phyloP scores from a whole-genome alignment of 2,113 vertebrate genomes.

The Salvelinus sp. region DNA sequence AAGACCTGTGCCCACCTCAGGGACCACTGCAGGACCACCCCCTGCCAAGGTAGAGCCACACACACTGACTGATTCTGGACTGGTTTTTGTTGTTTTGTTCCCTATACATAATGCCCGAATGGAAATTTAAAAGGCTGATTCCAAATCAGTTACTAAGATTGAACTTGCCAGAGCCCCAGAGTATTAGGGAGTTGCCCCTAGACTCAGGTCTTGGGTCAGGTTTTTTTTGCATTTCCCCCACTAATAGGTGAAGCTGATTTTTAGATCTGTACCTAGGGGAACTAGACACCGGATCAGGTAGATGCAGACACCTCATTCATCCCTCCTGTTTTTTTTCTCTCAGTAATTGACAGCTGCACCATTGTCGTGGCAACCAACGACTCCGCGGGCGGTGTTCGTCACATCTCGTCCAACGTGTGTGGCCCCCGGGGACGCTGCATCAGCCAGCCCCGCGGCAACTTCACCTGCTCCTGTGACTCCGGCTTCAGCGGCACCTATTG shows the following conservation, averaged over 20 bases:
- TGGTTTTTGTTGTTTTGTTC: background rate
- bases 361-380: slow-evolving; percentile 81
- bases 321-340: slow-evolving; percentile 4
- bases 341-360: slow-evolving; percentile 94
- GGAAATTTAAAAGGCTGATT: too few relatives aligned
- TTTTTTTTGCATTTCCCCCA: too few relatives aligned
- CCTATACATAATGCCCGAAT: too few relatives aligned
- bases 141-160: too few relatives aligned
- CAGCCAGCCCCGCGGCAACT: slow-evolving; percentile 88
- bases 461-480: slow-evolving; percentile 87
- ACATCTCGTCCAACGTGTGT: slow-evolving; percentile 84
- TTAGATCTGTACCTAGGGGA: too few relatives aligned
- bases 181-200: too few relatives aligned
- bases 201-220: too few relatives aligned
- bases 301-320: background rate
- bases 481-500: slow-evolving; percentile 94
- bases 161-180: too few relatives aligned
- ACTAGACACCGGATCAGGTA: background rate
- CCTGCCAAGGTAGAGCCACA: slow-evolving; percentile 83
- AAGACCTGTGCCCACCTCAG: slow-evolving; percentile 88
- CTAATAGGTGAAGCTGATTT: too few relatives aligned
- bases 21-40: slow-evolving; percentile 81
- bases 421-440: slow-evolving; percentile 87
- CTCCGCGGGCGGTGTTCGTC: slow-evolving; percentile 73
- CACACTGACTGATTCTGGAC: too few relatives aligned